Conservation (phyloP, 2,797 vertebrate genomes). For the Falco berigora region DNA sequence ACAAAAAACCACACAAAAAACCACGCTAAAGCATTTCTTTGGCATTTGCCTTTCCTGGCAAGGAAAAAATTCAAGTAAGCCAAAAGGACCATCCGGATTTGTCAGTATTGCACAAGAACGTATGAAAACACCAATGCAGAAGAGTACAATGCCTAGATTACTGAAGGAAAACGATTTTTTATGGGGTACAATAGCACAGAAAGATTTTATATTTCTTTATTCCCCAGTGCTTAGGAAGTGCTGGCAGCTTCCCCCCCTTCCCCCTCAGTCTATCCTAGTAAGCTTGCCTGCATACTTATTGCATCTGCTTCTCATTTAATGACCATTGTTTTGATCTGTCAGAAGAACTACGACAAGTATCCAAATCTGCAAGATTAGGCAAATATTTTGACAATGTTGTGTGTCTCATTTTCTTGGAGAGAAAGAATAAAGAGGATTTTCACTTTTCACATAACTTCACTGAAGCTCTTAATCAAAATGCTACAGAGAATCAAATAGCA, state of each 20-base stretch:
- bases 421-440: constrained; percentile 61
- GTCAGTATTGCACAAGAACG: constrained; percentile 51
- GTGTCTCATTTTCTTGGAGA: constrained; percentile 47
- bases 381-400: constrained; percentile 77
- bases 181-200: constrained; percentile 58
- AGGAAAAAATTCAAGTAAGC: constrained; percentile 41
- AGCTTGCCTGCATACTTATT: constrained; percentile 55
- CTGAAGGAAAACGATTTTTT: constrained; percentile 63
- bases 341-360: constrained; percentile 63
- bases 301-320: constrained; percentile 76
- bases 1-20: not conserved
- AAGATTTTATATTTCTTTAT: constrained; percentile 62
- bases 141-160: constrained; percentile 40
- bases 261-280: constrained; percentile 27
- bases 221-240: constrained; percentile 58
- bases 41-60: constrained; percentile 38
- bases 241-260: constrained; percentile 52
- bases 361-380: constrained; percentile 73
- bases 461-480: constrained; percentile 62
- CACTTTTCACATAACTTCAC: constrained; percentile 52
- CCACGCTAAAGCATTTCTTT: constrained; percentile 13
- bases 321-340: constrained; percentile 75
- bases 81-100: constrained; percentile 53
- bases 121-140: constrained; percentile 56
- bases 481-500: constrained; percentile 49